Base-by-base conservation (phyloP, 2,888 invertebrate genomes). In the Pristionchus japonicus region DNA sequence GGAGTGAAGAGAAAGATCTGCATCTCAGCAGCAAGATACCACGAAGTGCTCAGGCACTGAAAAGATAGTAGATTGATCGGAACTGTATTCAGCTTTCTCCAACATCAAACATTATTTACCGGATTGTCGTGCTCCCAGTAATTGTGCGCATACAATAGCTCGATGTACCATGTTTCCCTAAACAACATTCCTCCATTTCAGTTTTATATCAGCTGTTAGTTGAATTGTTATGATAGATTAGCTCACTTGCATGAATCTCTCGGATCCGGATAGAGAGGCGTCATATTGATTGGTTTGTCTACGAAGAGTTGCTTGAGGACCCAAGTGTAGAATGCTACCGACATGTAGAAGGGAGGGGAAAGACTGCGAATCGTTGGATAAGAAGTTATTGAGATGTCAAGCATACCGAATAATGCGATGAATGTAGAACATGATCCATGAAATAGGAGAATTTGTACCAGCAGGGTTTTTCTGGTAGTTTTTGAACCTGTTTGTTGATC, bases 371-470 rank as follows among this genome's bases (percentile, higher is more conserved):
- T 23, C 9, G 70, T 74, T 27, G n/a, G 3, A 80, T 49, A 13
- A 47, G 4, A 31, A 15, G 49, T 15, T 49, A 49, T 49, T 47
- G 49, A 43, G 37, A 17, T 49, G 11, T 27, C 31, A 1, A n/a
- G 3, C 13, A 64, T 47, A 88, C 87, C 89, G 82, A 37, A 90
- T 67, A 20, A 89, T 77, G 40, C 90, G 88, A 87, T 90, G 90
- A 61, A 88, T 80, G 64, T 90, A 90, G 70, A 87, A 90, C 87
- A 89, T 86, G 23, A 89, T 31, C 90, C 90, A 90, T 20, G 89
- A 77, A 11, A 77, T 27, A 7, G 86, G 74, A 27, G 88, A 82
- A 23, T 77, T 90, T 3, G 89, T 86, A 27, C 23, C 85, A 34
- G 64, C 31, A 0, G 83, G 83, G 40, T 89, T 89, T 47, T 74